A percentile compares a stretch with the other conserved stretches of the same genome.
Conservation (phyloP, 2,797 vertebrate species). For the Sebastes melanostomus region DNA sequence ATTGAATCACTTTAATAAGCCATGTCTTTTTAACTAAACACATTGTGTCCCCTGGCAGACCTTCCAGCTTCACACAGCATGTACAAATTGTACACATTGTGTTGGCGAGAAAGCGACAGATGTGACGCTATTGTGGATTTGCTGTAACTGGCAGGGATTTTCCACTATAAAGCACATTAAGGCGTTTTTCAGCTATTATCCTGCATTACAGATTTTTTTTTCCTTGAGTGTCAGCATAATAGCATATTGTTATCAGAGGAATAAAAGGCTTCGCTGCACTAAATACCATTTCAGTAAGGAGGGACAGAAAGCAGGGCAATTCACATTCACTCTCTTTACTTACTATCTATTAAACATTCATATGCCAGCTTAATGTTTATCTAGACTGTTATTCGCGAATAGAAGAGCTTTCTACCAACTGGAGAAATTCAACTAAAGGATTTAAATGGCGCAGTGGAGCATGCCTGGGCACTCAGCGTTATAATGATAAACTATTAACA, state of each 20-base stretch:
- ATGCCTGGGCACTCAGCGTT: not conserved
- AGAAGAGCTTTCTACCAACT: conserved; percentile 13
- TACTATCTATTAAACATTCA: conserved; percentile 36
- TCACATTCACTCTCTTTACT: not conserved
- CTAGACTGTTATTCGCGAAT: conserved; percentile 17
- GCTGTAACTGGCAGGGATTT: conserved; percentile 28
- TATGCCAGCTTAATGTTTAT: conserved; percentile 9
- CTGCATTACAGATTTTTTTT: conserved; percentile 26
- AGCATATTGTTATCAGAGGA: conserved; percentile 49
- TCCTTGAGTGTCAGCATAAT: conserved; percentile 26
- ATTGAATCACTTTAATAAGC: conserved; percentile 49
- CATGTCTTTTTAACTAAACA: conserved; percentile 20
- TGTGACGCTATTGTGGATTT: conserved; percentile 30
- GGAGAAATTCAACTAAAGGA: conserved; percentile 26
- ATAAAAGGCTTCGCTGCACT: conserved; percentile 21
- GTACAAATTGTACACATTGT: conserved; percentile 21
- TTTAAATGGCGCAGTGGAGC: conserved; percentile 28
- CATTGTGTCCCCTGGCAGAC: conserved; percentile 31
- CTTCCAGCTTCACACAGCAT: not conserved
- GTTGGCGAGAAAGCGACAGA: conserved; percentile 43
- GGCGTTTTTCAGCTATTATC: conserved; percentile 6
- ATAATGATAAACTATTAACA: conserved; percentile 24
- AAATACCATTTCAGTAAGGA: conserved; percentile 21
- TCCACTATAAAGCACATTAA: conserved; percentile 21
- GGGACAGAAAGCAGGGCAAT: conserved; percentile 23